Evolutionary conservation across 2,888 invertebrate species (phyloP).

Genomic region (Aphrophora alni): DNA sequence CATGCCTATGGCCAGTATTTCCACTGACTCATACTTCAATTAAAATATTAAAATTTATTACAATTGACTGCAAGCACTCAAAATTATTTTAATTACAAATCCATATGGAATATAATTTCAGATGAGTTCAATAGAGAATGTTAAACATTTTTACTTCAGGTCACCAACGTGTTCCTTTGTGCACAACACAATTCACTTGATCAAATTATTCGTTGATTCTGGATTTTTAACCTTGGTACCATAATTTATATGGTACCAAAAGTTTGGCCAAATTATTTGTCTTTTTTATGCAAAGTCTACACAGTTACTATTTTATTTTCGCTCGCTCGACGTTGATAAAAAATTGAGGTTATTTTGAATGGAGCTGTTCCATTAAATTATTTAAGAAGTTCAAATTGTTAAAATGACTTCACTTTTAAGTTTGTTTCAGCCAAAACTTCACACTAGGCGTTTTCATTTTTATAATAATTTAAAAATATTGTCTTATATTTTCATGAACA

Average conservation of each 20-base stretch:
- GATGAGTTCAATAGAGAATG: background rate
- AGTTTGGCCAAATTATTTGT: background rate
- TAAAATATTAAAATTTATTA: constrained; percentile 9
- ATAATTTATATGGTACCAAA: background rate
- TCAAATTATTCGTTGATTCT: background rate
- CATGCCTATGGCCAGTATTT: background rate
- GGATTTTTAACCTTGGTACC: background rate
- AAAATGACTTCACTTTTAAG: background rate
- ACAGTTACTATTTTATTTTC: background rate
- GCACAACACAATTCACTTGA: background rate
- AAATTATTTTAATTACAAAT: background rate
- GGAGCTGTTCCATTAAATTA: background rate
- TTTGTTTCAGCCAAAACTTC: constrained; percentile 35
- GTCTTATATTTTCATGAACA: constrained; percentile 3
- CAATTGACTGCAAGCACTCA: constrained; percentile 9
- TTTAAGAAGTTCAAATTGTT: background rate
- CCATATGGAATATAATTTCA: background rate
- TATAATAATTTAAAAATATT: background rate
- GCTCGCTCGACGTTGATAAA: background rate
- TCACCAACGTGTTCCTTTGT: background rate
- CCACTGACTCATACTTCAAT: background rate
- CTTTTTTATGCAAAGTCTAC: background rate
- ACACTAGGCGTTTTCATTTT: constrained; percentile 28
- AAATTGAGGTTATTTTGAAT: background rate
- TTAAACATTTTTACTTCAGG: background rate